Conservation (phyloP, 1,140 invertebrate genomes). For the Heliconius congener region DNA sequence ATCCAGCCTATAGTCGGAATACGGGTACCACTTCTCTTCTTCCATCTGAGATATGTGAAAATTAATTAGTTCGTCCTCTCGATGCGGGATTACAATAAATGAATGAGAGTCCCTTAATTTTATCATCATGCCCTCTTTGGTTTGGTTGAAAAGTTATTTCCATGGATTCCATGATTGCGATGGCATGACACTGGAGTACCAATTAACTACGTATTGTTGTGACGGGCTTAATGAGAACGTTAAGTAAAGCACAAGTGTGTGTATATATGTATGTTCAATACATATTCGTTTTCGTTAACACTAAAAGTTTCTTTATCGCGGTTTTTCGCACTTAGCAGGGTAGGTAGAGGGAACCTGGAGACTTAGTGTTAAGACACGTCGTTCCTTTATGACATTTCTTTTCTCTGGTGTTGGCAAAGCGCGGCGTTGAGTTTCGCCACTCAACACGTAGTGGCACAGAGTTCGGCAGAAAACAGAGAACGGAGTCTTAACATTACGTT, state of each 20-base stretch:
- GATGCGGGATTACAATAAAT: constrained; percentile 21
- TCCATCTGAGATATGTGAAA: constrained; percentile 10
- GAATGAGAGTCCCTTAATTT: constrained; percentile 24
- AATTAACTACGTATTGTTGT: constrained; percentile 13
- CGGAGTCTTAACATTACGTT: too few relatives aligned
- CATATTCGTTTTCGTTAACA: too few relatives aligned
- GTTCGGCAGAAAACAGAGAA: too few relatives aligned
- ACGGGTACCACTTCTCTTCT: neutral
- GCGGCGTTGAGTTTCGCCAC: too few relatives aligned
- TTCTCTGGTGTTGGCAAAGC: too few relatives aligned
- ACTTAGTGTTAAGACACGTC: too few relatives aligned
- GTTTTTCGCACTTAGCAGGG: too few relatives aligned
- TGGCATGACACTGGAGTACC: neutral
- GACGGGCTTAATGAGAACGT: neutral
- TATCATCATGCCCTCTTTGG: constrained; percentile 13
- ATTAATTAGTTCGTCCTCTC: constrained; percentile 21
- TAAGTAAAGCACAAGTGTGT: neutral
- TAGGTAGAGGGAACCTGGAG: too few relatives aligned
- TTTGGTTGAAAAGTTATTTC: constrained; percentile 22
- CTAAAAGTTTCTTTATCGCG: too few relatives aligned
- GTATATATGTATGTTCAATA: neutral
- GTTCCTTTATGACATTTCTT: too few relatives aligned
- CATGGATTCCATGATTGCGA: constrained; percentile 1
- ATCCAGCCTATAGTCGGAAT: neutral
- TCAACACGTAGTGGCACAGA: too few relatives aligned